Conservation (phyloP, 1,140 invertebrate genomes). For the Eubasilissa regina region DNA sequence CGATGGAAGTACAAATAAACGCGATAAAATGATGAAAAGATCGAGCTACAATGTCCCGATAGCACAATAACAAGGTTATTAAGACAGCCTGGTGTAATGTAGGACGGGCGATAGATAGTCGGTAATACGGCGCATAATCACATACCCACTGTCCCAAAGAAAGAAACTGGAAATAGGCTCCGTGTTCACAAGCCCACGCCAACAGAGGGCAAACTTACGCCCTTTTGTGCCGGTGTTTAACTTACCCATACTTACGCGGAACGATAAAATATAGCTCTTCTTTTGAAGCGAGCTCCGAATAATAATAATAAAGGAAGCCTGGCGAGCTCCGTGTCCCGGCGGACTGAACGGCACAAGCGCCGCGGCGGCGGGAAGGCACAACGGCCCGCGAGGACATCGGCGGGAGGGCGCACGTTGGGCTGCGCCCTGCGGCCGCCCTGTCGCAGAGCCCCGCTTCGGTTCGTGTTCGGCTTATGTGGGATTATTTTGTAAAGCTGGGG, state of each 20-base stretch:
- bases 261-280: constrained; percentile 59
- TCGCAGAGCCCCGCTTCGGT: not conserved
- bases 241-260: constrained; percentile 40
- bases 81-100: constrained; percentile 20
- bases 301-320: constrained; percentile 56
- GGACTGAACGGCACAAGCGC: constrained; percentile 33
- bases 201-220: constrained; percentile 27
- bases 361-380: not conserved
- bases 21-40: too few species aligned
- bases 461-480: constrained; percentile 47
- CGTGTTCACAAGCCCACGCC: constrained; percentile 23
- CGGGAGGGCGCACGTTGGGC: not conserved
- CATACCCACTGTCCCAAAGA: not conserved
- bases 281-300: constrained; percentile 56
- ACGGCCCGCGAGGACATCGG: constrained; percentile 17
- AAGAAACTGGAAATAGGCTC: constrained; percentile 34
- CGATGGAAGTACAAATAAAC: too few species aligned
- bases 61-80: constrained; percentile 36
- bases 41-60: not conserved
- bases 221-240: constrained; percentile 28
- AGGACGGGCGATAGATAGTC: constrained; percentile 9
- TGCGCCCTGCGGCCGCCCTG: not conserved
- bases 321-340: constrained; percentile 50
- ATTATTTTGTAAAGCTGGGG: constrained; percentile 55
- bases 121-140: constrained; percentile 22